Evolutionary conservation across 2,888 invertebrate genomes (phyloP), one percentile per base, ranked within the genome.

Genomic region (Beris morrisii): DNA sequence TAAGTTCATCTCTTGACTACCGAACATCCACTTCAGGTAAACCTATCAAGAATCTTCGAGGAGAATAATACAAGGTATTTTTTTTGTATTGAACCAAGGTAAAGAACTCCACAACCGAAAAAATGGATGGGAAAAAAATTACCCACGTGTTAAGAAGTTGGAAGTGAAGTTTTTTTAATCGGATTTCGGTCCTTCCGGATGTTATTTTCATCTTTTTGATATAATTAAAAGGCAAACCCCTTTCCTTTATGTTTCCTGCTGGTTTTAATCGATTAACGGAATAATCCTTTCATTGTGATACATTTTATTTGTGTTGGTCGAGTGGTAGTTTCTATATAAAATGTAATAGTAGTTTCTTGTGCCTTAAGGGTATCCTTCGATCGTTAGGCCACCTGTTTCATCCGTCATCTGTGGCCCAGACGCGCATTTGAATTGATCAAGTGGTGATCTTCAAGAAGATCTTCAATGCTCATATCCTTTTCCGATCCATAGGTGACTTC

Each of bases 211-310:
- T 50, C 32, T 61, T 61, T 61, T 32, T n/a, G 15, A 22, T 61
- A 38, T 61, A 61, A 61, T 61, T 61, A 61, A 61, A 61, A 52
- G 38, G 28, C 38, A 38, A 61, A 50, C 61, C 61, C 52, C 50
- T 56, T 61, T 61, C 61, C 52, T 61, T 61, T 50, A 43, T 61
- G 52, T 52, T 61, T 61, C 61, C 61, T 61, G 61, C 52, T 61
- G 61, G 32, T 3, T 38, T 32, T 31, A 32, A 61, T 50, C 52
- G 38, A 6, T 38, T 61, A 61, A 61, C 61, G 61, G 61, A 50
- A 61, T 38, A 43, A 31, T 4, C 43, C 15, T 38, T 56, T 43
- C 22, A 9, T 43, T n/a, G 1, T 43, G 13, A n/a, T 56, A 13
- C 12, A 43, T 22, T 31, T 56, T 15, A 11, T 43, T n/a, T 12